Base-by-base conservation (phyloP, 2,888 invertebrate species). In the Drosophila ochracea region DNA sequence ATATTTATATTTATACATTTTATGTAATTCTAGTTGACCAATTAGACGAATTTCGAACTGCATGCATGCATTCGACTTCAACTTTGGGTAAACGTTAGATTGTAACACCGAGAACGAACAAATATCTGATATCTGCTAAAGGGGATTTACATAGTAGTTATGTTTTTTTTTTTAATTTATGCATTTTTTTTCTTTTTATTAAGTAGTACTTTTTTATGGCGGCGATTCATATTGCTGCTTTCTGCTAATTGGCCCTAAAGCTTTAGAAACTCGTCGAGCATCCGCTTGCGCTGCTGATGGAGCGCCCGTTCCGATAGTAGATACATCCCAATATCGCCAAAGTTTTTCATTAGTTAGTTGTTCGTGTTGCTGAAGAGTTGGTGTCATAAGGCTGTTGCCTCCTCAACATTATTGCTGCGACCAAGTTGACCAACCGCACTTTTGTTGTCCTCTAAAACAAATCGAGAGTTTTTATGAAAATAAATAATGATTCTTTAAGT, bases 311-410 rank as follows among this genome's bases (percentile, higher is more conserved):
- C 91, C 75, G 90, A 88, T 52, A 91, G 77, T 57, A 90, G 71
- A 78, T 85, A 89, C 86, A 91, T 89, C 60, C 91, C 89, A 62
- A 91, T 84, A 55, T 91, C 89, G 76, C 90, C 91, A 60, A 88
- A 83, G 77, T 88, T 91, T 91, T 91, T 91, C 89, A 91, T 83
- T 88, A 91, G 91, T 91, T 92, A 92, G 90, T 93, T 92, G 75
- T 91, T 92, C 57, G 90, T 86, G 72, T 85, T 92, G 71, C 83
- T 92, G 78, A 93, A 93, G 63, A 93, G 91, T 80, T 93, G 93
- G 82, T 93, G 93, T 93, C 93, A 93, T 93, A 93, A 93, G 59
- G 92, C 91, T 73, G 92, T 91, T 61, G 92, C 84, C 77, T 92
- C 91, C 78, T 91, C 91, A 25, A 87, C 80, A 68, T 91, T 92